Conservation (phyloP, 2,797 vertebrate species). For the Lateolabrax maculatus region DNA sequence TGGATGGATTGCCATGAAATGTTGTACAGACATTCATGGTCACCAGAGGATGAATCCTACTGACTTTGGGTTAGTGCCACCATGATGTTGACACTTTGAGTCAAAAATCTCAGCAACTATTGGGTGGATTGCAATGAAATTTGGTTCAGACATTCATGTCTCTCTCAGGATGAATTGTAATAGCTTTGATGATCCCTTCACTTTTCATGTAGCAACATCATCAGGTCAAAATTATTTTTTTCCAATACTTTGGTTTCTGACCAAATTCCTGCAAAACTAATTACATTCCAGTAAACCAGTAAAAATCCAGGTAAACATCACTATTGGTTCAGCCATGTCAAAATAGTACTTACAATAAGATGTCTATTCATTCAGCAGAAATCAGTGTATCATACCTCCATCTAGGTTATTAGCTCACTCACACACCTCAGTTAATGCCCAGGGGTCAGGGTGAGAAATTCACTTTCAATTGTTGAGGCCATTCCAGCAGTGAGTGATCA, state of each 20-base stretch:
- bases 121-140: not conserved
- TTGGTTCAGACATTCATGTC: not conserved
- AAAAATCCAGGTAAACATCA: not conserved
- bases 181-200: not conserved
- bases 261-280: not conserved
- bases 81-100: too few species aligned
- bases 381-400: slow-evolving; percentile 1
- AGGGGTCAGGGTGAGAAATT: slow-evolving; percentile 42
- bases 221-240: not conserved
- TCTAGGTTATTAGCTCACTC: slow-evolving; percentile 12
- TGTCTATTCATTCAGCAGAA: slow-evolving; percentile 2
- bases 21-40: not conserved
- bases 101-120: too few species aligned
- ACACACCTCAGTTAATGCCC: slow-evolving; percentile 47
- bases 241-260: not conserved
- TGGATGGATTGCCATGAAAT: not conserved
- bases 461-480: slow-evolving; percentile 40
- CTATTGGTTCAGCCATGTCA: not conserved
- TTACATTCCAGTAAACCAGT: too few species aligned
- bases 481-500: slow-evolving; percentile 61
- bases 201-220: not conserved
- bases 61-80: too few species aligned
- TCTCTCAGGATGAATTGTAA: not conserved
- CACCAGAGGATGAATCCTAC: not conserved
- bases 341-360: not conserved